Base-by-base conservation (phyloP, 2,113 vertebrate species). In the Corydoras sp. region DNA sequence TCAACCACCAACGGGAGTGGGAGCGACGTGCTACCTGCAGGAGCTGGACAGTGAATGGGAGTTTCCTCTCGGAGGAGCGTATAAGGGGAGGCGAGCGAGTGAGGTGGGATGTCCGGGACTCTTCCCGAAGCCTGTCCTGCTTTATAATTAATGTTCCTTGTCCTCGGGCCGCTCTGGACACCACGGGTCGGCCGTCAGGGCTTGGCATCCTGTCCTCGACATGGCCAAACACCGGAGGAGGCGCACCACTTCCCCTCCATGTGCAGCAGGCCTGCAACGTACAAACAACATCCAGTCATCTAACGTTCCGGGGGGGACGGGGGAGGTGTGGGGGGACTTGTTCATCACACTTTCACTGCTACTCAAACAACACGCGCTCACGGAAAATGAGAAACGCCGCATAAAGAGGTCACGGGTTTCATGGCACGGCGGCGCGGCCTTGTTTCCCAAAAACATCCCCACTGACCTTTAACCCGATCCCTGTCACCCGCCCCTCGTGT, bases 141-240 rank as follows among this genome's bases (percentile, higher is more conserved):
- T 43, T 12, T 67, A 73, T 84, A 79, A 85, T 79, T 78, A 48
- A 84, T 83, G 81, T 77, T 65, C 61, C 69, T 71, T 14, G 53
- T 31, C 12, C 55, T 65, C 30, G 53, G 60, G 50, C 62, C 31
- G 69, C 68, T 78, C 62, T 68, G 64, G 49, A 61, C 13, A 35
- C 24, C 55, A 58, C 64, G 67, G 74, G 75, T 53, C 68, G 73
- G 63, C 72, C 51, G 61, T 69, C 72, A 80, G 71, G 56, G 84
- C 75, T 87, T 87, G 71, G 86, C 81, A 86, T 91, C 88, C 88
- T 89, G 88, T 76, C 72, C 69, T 68, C 65, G 76, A 86, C 81
- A 81, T 86, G 32, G 6, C 6, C 79, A 81, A 75, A 82, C 81
- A 75, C 82, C 65, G 43, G 73, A 24, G 32, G 51, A 72, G 15